Percentiles rank a stretch among this genome's conserved stretches.
These are phyloP conservation scores for Thamnophis sirtalis DNA, from an alignment of 2,113 vertebrate genomes.

Conservation along the genomic window DNA sequence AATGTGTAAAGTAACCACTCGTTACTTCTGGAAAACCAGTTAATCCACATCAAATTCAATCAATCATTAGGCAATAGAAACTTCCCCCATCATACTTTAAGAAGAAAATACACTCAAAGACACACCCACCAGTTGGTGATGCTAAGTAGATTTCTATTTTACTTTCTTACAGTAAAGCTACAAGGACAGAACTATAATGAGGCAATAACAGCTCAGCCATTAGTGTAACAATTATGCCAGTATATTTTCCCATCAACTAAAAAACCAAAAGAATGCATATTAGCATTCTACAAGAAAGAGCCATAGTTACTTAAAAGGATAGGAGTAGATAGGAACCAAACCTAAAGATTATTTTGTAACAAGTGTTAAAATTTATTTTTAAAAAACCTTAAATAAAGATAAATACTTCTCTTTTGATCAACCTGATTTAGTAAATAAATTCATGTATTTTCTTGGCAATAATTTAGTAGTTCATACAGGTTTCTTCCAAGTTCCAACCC, in stretches of 20 bases:
- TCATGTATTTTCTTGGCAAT: neutral
- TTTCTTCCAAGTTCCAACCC: neutral
- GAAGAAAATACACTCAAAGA: neutral
- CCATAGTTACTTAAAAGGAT: neutral
- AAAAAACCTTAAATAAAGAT: neutral
- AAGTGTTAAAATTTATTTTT: no score
- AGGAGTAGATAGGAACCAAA: neutral
- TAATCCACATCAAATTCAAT: neutral
- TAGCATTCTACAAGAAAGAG: neutral
- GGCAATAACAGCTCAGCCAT: neutral
- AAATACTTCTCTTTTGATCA: neutral
- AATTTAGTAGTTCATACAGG: neutral
- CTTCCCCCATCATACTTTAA: neutral
- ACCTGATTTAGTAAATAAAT: neutral
- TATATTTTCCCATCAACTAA: neutral
- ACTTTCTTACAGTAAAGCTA: neutral
- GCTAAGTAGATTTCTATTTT: neutral
- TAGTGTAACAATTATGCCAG: neutral
- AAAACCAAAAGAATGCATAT: neutral
- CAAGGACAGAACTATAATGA: neutral
- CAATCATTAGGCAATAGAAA: neutral
- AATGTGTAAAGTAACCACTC: neutral
- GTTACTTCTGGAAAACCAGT: neutral
- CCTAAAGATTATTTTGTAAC: neutral
- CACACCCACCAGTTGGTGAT: neutral